Base-by-base conservation (phyloP, 2,113 vertebrate genomes). In the Dicaeum eximium region DNA sequence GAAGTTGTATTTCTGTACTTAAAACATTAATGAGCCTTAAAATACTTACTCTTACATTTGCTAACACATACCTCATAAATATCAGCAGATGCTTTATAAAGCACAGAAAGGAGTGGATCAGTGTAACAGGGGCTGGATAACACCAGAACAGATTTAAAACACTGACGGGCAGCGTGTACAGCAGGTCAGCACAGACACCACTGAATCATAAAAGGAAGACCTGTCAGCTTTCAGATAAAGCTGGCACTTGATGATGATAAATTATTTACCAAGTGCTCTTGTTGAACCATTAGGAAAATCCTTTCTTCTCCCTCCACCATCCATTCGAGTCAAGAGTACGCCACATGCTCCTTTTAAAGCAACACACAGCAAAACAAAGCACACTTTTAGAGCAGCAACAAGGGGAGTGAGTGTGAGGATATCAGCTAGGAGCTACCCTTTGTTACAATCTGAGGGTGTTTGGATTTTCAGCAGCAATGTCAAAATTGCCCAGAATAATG, bases 221-320 rank as follows among this genome's bases (percentile, higher is more conserved):
- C 72, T 91, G 96, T 82, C 90, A 93, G 50, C 80, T 80, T 88
- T 72, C 66, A 80, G 93, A 95, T 95, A 96, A 95, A 86, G 88
- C 54, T 93, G 86, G 91, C 80, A 94, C 64, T 88, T 95, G 93
- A 93, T 88, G 87, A 85, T 95, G 83, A 97, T 97, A 86, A 88
- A 96, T 97, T 97, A 97, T 97, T 98, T 97, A 95, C 50, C 57
- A 92, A 94, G 88, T 57, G 80, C 58, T 90, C 92, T 91, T 93
- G 83, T 74, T 92, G 92, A 92, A 70, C 74, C 89, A 75, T 92
- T 94, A 97, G 80, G 91, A 90, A 87, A 93, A 95, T 86, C 66
- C 77, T 93, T 79, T 86, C 74, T 79, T 74, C 50, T 70, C 67
- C 66, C 24, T 67, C 83, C 66, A 38, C 53, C 61, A 60, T 70